phyloP scores from a whole-genome alignment of 2,797 vertebrate genomes.

The Poecilia picta region DNA sequence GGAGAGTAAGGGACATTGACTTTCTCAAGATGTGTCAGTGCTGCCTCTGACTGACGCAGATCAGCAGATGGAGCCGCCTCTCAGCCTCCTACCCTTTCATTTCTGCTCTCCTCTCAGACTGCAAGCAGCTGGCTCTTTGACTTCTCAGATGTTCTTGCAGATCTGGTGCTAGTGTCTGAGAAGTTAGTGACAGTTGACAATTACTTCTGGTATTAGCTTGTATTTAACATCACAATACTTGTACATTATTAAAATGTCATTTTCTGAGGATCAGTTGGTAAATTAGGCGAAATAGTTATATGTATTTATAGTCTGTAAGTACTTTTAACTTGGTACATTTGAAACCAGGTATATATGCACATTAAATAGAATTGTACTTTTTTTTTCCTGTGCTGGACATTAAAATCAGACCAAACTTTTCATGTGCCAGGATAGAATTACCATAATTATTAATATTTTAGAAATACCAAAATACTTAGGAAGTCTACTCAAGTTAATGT shows the following conservation, averaged over 20 bases:
- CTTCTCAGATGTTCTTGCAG: slow-evolving; percentile 34
- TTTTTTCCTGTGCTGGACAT: neutral
- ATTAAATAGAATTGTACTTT: neutral
- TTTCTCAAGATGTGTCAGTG: slow-evolving; percentile 56
- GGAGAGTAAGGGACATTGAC: slow-evolving; percentile 41
- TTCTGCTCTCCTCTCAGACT: slow-evolving; percentile 33
- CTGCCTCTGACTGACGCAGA: slow-evolving; percentile 65
- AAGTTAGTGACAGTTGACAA: slow-evolving; percentile 25
- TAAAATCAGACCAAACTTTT: neutral
- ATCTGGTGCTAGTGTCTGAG: slow-evolving; percentile 31
- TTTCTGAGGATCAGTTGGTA: neutral
- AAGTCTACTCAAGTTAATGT: neutral
- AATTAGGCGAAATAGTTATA: neutral
- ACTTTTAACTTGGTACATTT: neutral
- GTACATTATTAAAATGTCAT: neutral
- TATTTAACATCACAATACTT: neutral
- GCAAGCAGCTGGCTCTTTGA: slow-evolving; percentile 53
- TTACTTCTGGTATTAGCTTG: neutral
- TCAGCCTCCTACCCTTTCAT: slow-evolving; percentile 34
- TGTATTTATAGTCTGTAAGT: neutral
- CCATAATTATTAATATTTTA: neutral
- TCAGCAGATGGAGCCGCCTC: slow-evolving; percentile 69
- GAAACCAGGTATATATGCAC: neutral
- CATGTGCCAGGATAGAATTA: no score
- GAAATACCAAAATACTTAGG: neutral